Conservation (phyloP, 2,888 invertebrate species). For the Atethmia centrago region DNA sequence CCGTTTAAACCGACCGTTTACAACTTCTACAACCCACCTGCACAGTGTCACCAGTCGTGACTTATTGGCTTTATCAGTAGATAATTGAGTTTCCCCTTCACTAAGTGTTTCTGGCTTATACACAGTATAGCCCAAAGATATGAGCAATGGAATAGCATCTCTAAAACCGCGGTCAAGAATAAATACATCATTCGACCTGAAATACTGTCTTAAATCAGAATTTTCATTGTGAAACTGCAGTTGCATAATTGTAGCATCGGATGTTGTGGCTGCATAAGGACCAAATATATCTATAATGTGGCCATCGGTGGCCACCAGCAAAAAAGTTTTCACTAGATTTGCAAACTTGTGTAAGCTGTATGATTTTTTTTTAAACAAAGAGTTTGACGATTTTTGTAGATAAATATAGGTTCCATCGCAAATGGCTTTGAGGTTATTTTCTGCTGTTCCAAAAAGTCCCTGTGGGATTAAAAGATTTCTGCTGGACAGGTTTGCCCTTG, state of each 20-base stretch:
- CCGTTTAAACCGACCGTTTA: slow-evolving; percentile 2
- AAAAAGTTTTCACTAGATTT: slow-evolving; percentile 13
- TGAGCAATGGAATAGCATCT: slow-evolving; percentile 5
- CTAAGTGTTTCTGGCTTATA: no score
- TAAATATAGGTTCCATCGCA: slow-evolving; percentile 13
- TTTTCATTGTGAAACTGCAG: slow-evolving; percentile 21
- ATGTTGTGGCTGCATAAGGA: slow-evolving; percentile 8
- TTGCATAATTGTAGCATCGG: slow-evolving; percentile 10
- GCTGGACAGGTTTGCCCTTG: no score
- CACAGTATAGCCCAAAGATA: slow-evolving; percentile 4
- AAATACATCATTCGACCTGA: slow-evolving; percentile 11
- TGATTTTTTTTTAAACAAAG: slow-evolving; percentile 17
- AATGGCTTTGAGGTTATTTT: slow-evolving; percentile 11
- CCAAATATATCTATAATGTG: slow-evolving; percentile 13
- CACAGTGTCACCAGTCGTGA: not conserved
- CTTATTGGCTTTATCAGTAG: no score
- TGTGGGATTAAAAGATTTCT: no score
- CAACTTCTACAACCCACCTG: slow-evolving; percentile 1
- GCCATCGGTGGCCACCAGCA: slow-evolving; percentile 2
- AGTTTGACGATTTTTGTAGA: slow-evolving; percentile 9
- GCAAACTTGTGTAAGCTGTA: slow-evolving; percentile 18
- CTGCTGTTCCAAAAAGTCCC: slow-evolving; percentile 23
- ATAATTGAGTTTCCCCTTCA: no score
- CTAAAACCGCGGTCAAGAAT: slow-evolving; percentile 15
- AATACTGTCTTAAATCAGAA: slow-evolving; percentile 15